phyloP scores from a whole-genome alignment of 2,113 vertebrate genomes.

The Sebastes fasciatus region DNA sequence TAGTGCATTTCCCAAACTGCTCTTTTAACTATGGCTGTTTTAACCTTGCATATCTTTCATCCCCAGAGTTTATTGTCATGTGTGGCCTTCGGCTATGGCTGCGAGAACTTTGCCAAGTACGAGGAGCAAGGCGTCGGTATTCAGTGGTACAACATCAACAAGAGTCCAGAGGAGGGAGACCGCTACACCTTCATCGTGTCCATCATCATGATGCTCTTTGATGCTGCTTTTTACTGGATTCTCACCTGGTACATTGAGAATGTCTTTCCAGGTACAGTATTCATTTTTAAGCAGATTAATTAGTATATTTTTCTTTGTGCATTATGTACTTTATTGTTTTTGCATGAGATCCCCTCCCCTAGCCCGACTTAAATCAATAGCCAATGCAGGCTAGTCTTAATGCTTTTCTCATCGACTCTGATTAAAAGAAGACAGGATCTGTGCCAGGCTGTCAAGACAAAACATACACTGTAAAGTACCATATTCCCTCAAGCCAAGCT shows the following conservation, averaged over 20 bases:
- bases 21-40: not conserved
- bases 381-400: not conserved
- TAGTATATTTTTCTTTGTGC: not conserved
- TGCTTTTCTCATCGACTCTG: constrained; percentile 33
- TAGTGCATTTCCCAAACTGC: not conserved
- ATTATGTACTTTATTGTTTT: not conserved
- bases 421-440: constrained; percentile 52
- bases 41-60: not conserved
- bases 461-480: constrained; percentile 26
- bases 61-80: constrained; percentile 93
- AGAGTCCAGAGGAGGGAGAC: constrained; percentile 89
- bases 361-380: not conserved
- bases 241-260: constrained; percentile 98
- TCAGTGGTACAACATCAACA: constrained; percentile 92
- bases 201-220: constrained; percentile 92
- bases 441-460: constrained; percentile 41
- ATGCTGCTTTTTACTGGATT: constrained; percentile 88
- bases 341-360: not conserved
- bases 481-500: constrained; percentile 19
- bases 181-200: constrained; percentile 91
- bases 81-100: constrained; percentile 96
- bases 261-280: constrained; percentile 92
- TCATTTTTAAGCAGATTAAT: not conserved
- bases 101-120: constrained; percentile 92
- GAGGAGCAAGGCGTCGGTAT: constrained; percentile 96